Conservation (phyloP, 35 echinoderm and acorn worm species). For the Amphiura filiformis region DNA sequence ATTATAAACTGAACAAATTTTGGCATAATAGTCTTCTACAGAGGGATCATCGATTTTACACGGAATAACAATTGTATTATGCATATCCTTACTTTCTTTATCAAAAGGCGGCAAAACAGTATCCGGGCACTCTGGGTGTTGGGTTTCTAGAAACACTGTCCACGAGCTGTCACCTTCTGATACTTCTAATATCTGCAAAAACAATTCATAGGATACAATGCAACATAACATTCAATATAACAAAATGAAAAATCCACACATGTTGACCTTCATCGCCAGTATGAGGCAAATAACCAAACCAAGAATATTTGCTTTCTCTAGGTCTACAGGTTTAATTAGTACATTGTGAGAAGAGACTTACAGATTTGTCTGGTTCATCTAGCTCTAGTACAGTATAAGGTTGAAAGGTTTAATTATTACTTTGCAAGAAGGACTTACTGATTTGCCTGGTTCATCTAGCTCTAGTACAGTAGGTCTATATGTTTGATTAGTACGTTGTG, state of each 20-base stretch:
- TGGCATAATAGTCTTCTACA: no score
- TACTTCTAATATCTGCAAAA: slow-evolving; percentile 78
- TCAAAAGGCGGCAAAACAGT: slow-evolving; percentile 66
- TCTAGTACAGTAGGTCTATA: slow-evolving; percentile 90
- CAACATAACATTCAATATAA: background rate
- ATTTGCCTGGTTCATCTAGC: slow-evolving; percentile 76
- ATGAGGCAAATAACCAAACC: no score
- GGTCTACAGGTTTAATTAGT: no score
- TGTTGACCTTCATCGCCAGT: no score
- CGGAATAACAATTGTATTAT: no score
- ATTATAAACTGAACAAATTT: no score
- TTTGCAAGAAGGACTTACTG: slow-evolving; percentile 48
- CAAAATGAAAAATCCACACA: no score
- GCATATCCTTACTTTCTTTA: slow-evolving; percentile 92
- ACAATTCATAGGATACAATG: background rate
- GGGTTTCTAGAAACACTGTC: slow-evolving; percentile 96
- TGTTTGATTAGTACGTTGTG: slow-evolving; percentile 86
- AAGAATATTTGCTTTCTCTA: no score
- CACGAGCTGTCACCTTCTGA: slow-evolving; percentile 85
- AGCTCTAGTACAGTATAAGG: slow-evolving; percentile 84
- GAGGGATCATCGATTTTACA: no score
- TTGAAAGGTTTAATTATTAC: slow-evolving; percentile 81
- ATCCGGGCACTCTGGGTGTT: slow-evolving; percentile 73
- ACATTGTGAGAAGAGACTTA: slow-evolving; percentile 31
- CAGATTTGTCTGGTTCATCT: slow-evolving; percentile 76